phyloP scores from a whole-genome alignment of 2,113 vertebrate species.

The Notiomystis cincta region DNA sequence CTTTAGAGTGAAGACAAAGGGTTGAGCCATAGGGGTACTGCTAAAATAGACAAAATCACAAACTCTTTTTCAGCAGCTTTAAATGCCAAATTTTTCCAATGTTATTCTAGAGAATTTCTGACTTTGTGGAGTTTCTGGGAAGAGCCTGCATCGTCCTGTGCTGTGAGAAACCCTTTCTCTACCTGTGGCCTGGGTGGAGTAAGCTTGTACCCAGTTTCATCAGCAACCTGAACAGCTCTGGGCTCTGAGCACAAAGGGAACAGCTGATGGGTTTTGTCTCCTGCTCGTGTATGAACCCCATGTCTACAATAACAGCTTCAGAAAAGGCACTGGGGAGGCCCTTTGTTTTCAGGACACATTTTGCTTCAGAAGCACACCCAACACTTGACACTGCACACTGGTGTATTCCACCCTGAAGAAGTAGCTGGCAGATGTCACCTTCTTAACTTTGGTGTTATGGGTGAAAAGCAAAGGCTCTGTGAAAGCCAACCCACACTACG shows the following conservation, averaged over 20 bases:
- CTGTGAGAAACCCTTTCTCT: not conserved
- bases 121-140: not conserved
- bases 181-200: not conserved
- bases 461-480: not conserved
- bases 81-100: not conserved
- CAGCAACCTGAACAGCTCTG: not conserved
- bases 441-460: accelerated
- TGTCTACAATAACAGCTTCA: not conserved
- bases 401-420: not conserved
- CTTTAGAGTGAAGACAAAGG: not conserved
- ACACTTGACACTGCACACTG: not conserved
- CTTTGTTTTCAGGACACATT: not conserved
- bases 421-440: not conserved
- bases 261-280: not conserved
- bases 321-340: not conserved
- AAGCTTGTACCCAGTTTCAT: not conserved
- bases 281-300: accelerated
- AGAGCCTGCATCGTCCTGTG: not conserved
- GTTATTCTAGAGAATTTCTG: not conserved
- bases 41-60: not conserved
- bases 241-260: not conserved
- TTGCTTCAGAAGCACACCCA: not conserved
- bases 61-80: not conserved
- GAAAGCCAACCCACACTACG: accelerated
- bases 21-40: not conserved